These are phyloP conservation scores for Orussus abietinus DNA, from an alignment of 1,140 invertebrate species.

Conservation along the genomic window DNA sequence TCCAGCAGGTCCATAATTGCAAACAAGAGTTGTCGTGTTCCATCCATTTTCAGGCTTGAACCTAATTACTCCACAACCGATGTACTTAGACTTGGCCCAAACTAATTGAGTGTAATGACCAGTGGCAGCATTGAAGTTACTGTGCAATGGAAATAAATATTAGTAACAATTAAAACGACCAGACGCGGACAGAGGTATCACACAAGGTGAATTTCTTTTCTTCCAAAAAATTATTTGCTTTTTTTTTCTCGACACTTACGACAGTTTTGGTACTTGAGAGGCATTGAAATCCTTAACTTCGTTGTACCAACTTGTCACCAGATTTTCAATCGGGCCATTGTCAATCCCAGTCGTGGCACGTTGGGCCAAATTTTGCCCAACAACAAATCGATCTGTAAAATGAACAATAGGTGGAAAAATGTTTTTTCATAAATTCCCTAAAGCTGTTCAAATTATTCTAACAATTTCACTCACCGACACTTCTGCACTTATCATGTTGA, in stretches of 20 bases:
- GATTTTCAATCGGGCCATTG: not conserved
- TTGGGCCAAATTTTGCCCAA: slow-evolving; percentile 23
- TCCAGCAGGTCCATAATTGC: too few relatives aligned
- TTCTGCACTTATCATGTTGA: slow-evolving; percentile 53
- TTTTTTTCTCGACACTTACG: slow-evolving; percentile 8
- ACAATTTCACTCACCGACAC: slow-evolving; percentile 41
- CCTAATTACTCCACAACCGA: too few relatives aligned
- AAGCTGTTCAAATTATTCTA: too few relatives aligned
- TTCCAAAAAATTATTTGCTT: too few relatives aligned
- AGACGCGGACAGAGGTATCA: too few relatives aligned
- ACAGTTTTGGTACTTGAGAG: not conserved
- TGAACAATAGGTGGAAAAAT: not conserved
- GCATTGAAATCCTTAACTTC: slow-evolving; percentile 14
- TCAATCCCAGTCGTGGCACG: not conserved
- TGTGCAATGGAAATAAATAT: too few relatives aligned
- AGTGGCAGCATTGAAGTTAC: slow-evolving; percentile 10
- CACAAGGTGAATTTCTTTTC: too few relatives aligned
- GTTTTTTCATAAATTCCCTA: too few relatives aligned
- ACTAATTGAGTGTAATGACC: slow-evolving; percentile 46
- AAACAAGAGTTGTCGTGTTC: too few relatives aligned
- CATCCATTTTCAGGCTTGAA: too few relatives aligned
- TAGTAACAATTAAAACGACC: too few relatives aligned
- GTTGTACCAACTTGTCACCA: slow-evolving; percentile 19
- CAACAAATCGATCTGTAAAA: slow-evolving; percentile 14
- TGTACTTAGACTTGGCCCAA: slow-evolving; percentile 34